A percentile compares a stretch with the other conserved stretches of the same genome.
Evolutionary conservation across 2,888 invertebrate species (phyloP).

Genomic region (Phoronis australis): DNA sequence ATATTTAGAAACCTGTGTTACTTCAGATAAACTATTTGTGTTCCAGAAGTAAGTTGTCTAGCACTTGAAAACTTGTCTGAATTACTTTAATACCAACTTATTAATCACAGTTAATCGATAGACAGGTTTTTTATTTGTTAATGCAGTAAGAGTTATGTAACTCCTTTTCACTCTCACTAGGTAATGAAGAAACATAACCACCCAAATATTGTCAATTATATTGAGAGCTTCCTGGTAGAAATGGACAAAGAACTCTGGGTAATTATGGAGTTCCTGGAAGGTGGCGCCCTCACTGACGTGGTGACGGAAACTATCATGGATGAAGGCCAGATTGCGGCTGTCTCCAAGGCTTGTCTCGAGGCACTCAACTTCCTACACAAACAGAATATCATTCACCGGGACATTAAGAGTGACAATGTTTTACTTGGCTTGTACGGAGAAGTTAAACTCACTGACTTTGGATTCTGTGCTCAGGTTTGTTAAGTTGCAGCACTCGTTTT

Average conservation of each 20-base stretch:
- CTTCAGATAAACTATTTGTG: too few relatives aligned
- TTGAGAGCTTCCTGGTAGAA: constrained; percentile 85
- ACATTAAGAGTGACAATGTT: constrained; percentile 97
- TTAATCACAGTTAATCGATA: too few relatives aligned
- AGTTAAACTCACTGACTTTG: constrained; percentile 72
- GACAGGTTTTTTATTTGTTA: too few relatives aligned
- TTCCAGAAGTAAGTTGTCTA: too few relatives aligned
- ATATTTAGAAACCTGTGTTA: too few relatives aligned
- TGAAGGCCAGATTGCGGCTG: constrained; percentile 92
- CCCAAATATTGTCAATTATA: constrained; percentile 90
- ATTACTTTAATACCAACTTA: too few relatives aligned
- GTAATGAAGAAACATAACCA: constrained; percentile 64
- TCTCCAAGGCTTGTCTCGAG: constrained; percentile 81
- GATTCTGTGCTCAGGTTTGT: constrained; percentile 98
- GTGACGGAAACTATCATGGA: constrained; percentile 97
- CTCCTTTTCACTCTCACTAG: too few relatives aligned
- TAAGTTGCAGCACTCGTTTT: too few relatives aligned
- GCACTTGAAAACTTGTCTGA: too few relatives aligned
- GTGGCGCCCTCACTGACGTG: constrained; percentile 93
- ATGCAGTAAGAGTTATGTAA: too few relatives aligned
- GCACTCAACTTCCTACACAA: constrained; percentile 87
- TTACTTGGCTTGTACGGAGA: constrained; percentile 84
- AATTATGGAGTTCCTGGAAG: constrained; percentile 80
- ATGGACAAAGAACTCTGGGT: constrained; percentile 92
- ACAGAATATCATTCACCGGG: constrained; percentile 64